These are phyloP conservation scores for Alces alces DNA, from an alignment of 2,113 vertebrate genomes.

Conservation along the genomic window DNA sequence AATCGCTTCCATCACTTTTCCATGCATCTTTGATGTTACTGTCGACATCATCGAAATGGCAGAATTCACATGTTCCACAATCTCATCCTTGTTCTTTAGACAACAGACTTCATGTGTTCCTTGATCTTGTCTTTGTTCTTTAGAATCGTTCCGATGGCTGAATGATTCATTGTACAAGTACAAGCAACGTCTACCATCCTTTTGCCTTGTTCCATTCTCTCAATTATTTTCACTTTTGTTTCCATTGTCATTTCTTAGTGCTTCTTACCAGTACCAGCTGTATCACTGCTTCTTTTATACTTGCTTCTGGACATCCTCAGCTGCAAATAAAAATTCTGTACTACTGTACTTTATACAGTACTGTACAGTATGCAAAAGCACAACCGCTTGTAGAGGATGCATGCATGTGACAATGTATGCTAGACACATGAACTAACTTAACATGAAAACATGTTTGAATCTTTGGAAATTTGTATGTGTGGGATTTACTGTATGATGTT, in stretches of 20 bases:
- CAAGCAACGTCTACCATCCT: neutral
- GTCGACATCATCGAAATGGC: neutral
- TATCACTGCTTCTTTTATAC: neutral
- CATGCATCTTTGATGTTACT: neutral
- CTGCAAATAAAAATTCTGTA: neutral
- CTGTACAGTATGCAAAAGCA: neutral
- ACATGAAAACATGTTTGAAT: neutral
- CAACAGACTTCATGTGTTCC: neutral
- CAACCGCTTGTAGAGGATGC: neutral
- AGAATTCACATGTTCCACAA: neutral
- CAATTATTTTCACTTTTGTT: neutral
- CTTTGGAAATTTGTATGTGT: neutral
- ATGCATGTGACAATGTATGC: neutral
- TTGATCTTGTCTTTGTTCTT: neutral
- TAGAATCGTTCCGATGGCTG: neutral
- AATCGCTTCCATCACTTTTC: neutral
- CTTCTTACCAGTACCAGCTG: neutral
- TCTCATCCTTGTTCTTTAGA: neutral
- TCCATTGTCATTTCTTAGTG: neutral
- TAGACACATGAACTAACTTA: neutral
- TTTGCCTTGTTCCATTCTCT: neutral
- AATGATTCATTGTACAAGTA: neutral
- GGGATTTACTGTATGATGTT: neutral
- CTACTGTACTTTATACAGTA: neutral
- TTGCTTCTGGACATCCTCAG: neutral